Conservation (phyloP, 2,888 invertebrate species). For the Mesopsocus fuscifrons region DNA sequence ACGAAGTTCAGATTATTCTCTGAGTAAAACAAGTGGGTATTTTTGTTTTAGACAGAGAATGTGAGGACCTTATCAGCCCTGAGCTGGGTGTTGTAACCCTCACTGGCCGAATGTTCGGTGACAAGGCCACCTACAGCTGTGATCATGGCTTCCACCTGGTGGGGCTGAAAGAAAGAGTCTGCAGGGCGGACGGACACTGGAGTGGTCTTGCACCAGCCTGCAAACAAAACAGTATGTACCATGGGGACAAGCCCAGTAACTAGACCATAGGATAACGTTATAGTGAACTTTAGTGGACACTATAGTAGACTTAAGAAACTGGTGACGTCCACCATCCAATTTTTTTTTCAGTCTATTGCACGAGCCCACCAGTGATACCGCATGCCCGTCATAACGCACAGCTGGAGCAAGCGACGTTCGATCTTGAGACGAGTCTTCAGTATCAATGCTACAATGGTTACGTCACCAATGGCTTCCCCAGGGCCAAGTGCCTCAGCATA, state of each 20-base stretch:
- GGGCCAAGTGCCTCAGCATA: slow-evolving; percentile 83
- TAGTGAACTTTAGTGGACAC: too few species aligned
- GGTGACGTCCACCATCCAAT: too few species aligned
- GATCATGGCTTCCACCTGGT: slow-evolving; percentile 76
- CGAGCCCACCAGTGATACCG: slow-evolving; percentile 65
- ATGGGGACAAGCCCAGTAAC: too few species aligned
- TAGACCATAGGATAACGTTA: too few species aligned
- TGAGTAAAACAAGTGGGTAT: too few species aligned
- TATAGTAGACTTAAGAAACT: too few species aligned
- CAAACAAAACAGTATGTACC: slow-evolving; percentile 55
- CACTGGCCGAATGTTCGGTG: slow-evolving; percentile 62
- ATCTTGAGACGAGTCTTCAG: slow-evolving; percentile 72
- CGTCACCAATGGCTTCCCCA: slow-evolving; percentile 74
- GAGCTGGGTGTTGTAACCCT: slow-evolving; percentile 57
- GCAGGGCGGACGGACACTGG: slow-evolving; percentile 87
- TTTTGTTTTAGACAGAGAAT: slow-evolving; percentile 65
- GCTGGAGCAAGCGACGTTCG: slow-evolving; percentile 71
- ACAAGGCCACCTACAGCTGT: slow-evolving; percentile 68
- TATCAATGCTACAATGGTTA: slow-evolving; percentile 94
- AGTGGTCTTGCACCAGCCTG: slow-evolving; percentile 66
- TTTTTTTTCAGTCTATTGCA: slow-evolving; percentile 45
- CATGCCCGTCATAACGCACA: slow-evolving; percentile 79
- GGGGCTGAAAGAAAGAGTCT: slow-evolving; percentile 66
- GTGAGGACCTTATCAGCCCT: slow-evolving; percentile 58
- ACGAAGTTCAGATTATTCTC: too few species aligned